Conservation (phyloP, 1,140 invertebrate species). For the Calliopsis andreniformis region DNA sequence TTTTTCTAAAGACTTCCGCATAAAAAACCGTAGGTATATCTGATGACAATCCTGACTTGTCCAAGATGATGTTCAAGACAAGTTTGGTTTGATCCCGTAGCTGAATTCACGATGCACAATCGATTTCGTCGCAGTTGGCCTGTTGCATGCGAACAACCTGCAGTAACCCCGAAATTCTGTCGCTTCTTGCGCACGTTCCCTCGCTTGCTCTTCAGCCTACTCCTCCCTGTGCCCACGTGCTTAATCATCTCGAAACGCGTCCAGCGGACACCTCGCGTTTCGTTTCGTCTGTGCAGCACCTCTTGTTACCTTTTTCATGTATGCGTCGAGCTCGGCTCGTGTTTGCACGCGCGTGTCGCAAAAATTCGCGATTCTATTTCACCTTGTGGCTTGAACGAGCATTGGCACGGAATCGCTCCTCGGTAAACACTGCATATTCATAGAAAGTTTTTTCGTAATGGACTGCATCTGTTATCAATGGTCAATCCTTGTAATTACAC, state of each 20-base stretch:
- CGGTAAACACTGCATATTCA: neutral
- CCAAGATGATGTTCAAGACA: too few relatives aligned
- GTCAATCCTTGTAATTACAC: too few relatives aligned
- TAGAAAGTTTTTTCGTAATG: fast-evolving
- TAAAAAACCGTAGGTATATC: too few relatives aligned
- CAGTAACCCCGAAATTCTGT: neutral
- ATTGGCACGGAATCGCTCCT: neutral
- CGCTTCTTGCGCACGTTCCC: neutral
- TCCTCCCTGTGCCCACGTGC: neutral
- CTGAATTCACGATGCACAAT: neutral
- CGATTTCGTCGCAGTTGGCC: neutral
- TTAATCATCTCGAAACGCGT: neutral
- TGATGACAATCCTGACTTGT: too few relatives aligned
- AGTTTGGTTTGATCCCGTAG: neutral
- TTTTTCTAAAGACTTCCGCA: too few relatives aligned
- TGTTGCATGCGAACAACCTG: slow-evolving; percentile 1
- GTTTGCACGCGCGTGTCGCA: slow-evolving; percentile 28
- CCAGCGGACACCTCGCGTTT: neutral
- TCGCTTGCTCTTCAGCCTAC: neutral
- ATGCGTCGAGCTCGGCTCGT: slow-evolving; percentile 19
- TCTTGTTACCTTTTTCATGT: neutral
- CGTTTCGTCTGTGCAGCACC: slow-evolving; percentile 1
- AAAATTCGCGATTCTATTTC: neutral
- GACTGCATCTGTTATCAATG: too few relatives aligned
- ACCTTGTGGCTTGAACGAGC: neutral